Evolutionary conservation across 64 coral and sea anemone genomes (phyloP), one percentile per base, ranked within the genome.

Genomic region (Platygyra sinensis): DNA sequence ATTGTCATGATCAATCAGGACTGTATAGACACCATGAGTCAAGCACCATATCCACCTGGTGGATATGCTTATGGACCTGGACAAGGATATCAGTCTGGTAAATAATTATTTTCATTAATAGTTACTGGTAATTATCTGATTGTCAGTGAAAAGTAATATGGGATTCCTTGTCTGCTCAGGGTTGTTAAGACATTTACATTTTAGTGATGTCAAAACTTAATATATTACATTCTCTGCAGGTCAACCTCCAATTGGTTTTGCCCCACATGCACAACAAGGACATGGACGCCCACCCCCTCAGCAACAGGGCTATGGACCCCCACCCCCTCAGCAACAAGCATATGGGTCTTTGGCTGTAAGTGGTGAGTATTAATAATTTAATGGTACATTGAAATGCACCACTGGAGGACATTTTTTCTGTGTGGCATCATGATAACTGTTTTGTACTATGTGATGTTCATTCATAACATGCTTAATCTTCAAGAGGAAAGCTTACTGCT

Each of bases 221-320:
- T 46, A 46, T 46, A 7, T 46, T 77, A 32, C 22, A 8, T 77
- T 24, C 1, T 80, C 61, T 62, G 10, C 64, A 86, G 79, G 67
- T 90, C 88, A 90, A 52, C 93, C 93, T 29, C 93, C 79, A 51
- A 73, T 94, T 51, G 93, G 80, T 8, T 80, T 61, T 80, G 55
- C 52, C 16, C 78, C 78, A 33, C 7, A 46, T 46, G 42, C 42
- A 6, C 78, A 80, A 32, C 79, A 59, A 52, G 67, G 78, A 0
- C 83, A 93, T 75, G 79, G 46, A 25, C 2, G 69, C 31, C 92
- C 87, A 51, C 83, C 64, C 3, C 42, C 60, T 17, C 86, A 82
- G 25, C 75, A 73, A 71, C 87, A 73, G 51, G 49, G 80, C 1
- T 84, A 83, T 67, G 72, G 87, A 27, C 67, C 72, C 25, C 80